Evolutionary conservation across 2,113 vertebrate species (phyloP).

Genomic region (Cygnus atratus): DNA sequence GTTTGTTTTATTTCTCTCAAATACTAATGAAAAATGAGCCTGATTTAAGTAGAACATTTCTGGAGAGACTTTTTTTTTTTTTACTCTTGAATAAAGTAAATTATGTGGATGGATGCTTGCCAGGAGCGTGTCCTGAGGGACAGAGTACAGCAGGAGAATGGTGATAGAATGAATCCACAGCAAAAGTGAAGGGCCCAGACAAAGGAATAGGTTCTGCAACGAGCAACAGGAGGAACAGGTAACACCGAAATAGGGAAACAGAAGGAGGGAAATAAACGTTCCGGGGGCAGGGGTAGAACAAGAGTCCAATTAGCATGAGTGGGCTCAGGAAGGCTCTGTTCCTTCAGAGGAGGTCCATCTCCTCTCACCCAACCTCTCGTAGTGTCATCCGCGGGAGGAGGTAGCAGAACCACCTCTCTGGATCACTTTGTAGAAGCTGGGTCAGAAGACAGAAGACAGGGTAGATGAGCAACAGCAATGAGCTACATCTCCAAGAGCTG

Average conservation of each 20-base stretch:
- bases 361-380: neutral
- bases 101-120: accelerated
- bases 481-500: neutral
- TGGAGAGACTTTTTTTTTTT: neutral
- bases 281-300: neutral
- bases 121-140: accelerated
- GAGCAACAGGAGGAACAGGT: neutral
- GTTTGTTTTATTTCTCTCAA: neutral
- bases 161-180: neutral
- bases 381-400: neutral
- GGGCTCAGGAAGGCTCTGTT: neutral
- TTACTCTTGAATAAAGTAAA: neutral
- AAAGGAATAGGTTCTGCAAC: neutral
- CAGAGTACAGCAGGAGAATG: neutral
- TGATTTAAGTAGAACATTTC: neutral
- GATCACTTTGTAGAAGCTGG: neutral
- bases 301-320: neutral
- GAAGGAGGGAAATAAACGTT: neutral
- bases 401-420: neutral
- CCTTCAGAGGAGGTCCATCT: neutral
- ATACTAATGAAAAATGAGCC: neutral
- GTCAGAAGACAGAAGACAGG: neutral
- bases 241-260: neutral
- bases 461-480: accelerated
- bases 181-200: neutral